Conservation (phyloP, 2,113 vertebrate species). For the Agelaius tricolor region DNA sequence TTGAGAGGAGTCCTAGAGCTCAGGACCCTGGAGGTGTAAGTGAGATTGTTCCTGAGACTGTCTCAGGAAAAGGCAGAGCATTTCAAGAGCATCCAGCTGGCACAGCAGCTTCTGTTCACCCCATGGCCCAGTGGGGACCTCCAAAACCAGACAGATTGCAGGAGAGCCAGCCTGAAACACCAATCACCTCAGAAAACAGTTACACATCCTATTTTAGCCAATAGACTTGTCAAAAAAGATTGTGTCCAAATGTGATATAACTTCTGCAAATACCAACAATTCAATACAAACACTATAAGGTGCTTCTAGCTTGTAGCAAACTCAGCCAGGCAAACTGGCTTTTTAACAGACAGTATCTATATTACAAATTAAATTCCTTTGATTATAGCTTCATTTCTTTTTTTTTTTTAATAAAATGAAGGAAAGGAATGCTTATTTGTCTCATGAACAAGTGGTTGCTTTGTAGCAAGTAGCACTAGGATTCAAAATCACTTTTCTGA, state of each 20-base stretch:
- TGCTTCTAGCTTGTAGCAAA: neutral
- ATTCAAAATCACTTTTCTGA: constrained; percentile 1
- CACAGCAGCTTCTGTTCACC: neutral
- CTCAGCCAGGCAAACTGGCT: neutral
- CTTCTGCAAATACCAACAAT: neutral
- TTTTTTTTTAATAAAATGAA: neutral
- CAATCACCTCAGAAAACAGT: neutral
- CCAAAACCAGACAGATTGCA: neutral
- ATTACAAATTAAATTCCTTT: neutral
- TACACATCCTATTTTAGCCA: neutral
- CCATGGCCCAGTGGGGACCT: neutral
- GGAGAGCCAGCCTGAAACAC: neutral
- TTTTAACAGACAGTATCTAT: neutral
- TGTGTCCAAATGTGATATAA: neutral
- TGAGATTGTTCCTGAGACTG: neutral
- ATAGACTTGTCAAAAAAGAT: neutral
- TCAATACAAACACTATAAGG: neutral
- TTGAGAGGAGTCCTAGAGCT: neutral
- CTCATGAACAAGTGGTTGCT: neutral
- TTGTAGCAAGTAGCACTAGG: neutral
- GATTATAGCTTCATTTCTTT: neutral
- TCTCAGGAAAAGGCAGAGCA: neutral
- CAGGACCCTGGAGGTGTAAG: neutral
- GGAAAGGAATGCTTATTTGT: neutral
- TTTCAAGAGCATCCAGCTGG: neutral